Percentiles rank a stretch among this genome's conserved stretches.
Conservation (phyloP, 2,113 vertebrate genomes). For the Mandrillus leucophaeus region DNA sequence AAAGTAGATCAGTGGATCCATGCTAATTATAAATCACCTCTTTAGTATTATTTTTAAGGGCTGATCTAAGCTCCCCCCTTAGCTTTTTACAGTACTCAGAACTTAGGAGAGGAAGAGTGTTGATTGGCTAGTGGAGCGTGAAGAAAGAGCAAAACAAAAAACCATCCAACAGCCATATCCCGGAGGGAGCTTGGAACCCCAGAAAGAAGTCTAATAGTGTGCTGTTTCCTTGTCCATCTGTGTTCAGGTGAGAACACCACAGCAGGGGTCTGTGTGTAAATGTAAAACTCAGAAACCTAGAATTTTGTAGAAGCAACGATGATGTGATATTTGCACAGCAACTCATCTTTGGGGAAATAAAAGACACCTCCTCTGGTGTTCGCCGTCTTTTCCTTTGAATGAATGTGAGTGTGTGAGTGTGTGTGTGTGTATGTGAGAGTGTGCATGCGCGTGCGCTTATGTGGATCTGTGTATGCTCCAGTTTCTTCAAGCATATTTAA, state of each 20-base stretch:
- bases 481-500: conserved; percentile 83
- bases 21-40: conserved; percentile 68
- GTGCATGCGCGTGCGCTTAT: neutral
- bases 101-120: conserved; percentile 3
- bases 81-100: neutral
- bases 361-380: conserved; percentile 31
- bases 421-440: neutral
- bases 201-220: conserved; percentile 52
- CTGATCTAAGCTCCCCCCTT: conserved; percentile 17
- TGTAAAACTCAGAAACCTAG: conserved; percentile 54
- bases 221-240: neutral
- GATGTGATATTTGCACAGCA: conserved; percentile 12
- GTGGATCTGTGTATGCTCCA: conserved; percentile 50
- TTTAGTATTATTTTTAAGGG: conserved; percentile 54
- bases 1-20: neutral
- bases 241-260: neutral
- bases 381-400: neutral
- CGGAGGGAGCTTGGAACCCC: conserved; percentile 59
- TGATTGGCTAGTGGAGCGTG: conserved; percentile 74
- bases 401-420: neutral
- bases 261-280: conserved; percentile 33
- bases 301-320: neutral
- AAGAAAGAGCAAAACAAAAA: conserved; percentile 73
- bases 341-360: conserved; percentile 31
- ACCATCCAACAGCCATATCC: conserved; percentile 32